Evolutionary conservation across 2,797 vertebrate genomes (phyloP), one percentile per base, ranked within the genome.

Genomic region (Notolabrus celidotus): DNA sequence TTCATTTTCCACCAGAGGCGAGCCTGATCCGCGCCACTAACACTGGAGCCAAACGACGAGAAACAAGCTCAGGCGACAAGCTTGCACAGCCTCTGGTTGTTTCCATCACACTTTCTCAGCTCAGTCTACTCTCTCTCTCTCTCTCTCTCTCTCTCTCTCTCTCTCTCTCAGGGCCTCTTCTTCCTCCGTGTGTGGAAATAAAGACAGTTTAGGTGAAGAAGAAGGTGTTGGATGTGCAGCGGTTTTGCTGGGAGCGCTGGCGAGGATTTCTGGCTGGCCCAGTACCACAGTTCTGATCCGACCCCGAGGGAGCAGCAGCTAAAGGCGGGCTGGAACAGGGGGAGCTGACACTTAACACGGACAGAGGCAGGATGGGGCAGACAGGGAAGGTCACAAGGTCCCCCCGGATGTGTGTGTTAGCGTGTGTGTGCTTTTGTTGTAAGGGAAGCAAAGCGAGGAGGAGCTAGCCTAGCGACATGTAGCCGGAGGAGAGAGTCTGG

Each of bases 321-420:
- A 20, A 47, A 60, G 80, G 81, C 58, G 19, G 59, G 52, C 31
- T 45, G 45, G 84, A 54, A 72, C 67, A 12, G 43, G 25, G 67
- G 71, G 82, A 74, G 66, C 49, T 88, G 88, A 86, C 86, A 88
- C 84, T 81, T 79, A 43, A 88, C 85, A 86, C 60, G 67, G 80
- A 77, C 67, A 41, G 72, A 55, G 73, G 74, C 71, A 74, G 62
- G 71, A 85, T 10, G 60, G 77, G 82, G 71, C 77, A 80, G 86
- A 88, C 84, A 83, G 69, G 71, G 81, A 90, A 89, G 88, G 91
- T 92, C 90, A 84, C 52, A 34, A 78, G 83, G 86, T 86, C 79
- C 72, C 84, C 15, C 31, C 57, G 79, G 86, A 76, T 71, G 72
- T 59, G 47, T 62, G 70, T 67, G 49, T 55, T 61, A 49, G 25